Percentiles rank a stretch among this genome's conserved stretches.
Conservation (phyloP, 1,140 invertebrate genomes). For the Ladona fulva region DNA sequence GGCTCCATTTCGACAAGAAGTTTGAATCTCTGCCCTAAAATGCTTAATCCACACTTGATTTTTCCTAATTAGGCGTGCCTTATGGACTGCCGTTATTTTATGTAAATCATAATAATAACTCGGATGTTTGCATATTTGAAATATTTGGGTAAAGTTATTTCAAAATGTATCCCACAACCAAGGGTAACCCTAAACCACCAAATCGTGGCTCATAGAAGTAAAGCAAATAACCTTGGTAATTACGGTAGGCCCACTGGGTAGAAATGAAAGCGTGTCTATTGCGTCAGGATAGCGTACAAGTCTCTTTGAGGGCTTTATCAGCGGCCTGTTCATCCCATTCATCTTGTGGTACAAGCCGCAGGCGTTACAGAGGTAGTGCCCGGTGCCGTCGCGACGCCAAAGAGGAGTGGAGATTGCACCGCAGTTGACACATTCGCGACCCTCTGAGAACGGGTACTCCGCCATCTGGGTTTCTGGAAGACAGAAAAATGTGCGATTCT, state of each 20-base stretch:
- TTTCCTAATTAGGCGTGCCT: no score
- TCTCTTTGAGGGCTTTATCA: slow-evolving; percentile 82
- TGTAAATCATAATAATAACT: no score
- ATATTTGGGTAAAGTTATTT: no score
- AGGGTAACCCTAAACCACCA: background rate
- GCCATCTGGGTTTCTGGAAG: slow-evolving; percentile 41
- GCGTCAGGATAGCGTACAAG: slow-evolving; percentile 46
- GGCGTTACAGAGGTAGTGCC: slow-evolving; percentile 97
- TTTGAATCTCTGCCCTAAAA: no score
- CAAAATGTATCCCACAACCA: no score
- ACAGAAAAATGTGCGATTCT: background rate
- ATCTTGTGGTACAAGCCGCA: slow-evolving; percentile 94
- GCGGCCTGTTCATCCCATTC: slow-evolving; percentile 85
- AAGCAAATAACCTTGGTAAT: background rate
- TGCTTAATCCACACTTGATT: no score
- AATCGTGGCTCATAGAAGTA: background rate
- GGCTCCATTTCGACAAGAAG: no score
- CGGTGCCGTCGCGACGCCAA: slow-evolving; percentile 90
- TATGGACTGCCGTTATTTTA: no score
- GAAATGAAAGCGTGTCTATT: slow-evolving; percentile 6
- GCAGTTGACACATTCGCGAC: slow-evolving; percentile 93
- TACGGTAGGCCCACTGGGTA: background rate
- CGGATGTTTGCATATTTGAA: no score
- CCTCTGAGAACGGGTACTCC: slow-evolving; percentile 74
- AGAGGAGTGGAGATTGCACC: slow-evolving; percentile 90